Conservation (phyloP, 2,888 invertebrate genomes). For the Hydraecia micacea region DNA sequence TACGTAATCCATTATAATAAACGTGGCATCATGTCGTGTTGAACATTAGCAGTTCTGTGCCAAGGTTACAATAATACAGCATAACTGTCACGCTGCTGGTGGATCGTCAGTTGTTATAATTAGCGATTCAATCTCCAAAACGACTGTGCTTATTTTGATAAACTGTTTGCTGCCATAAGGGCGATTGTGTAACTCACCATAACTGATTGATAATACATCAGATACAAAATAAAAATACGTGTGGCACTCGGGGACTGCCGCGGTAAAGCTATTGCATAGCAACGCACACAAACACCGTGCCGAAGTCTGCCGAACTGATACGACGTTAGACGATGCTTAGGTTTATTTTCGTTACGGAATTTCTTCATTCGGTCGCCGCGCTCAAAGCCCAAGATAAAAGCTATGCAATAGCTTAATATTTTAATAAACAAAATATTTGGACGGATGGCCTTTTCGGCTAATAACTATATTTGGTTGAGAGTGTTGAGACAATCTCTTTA, state of each 20-base stretch:
- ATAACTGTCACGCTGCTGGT: constrained; percentile 44
- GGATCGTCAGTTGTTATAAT: constrained; percentile 21
- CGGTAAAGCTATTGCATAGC: too few relatives aligned
- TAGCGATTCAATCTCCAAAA: constrained; percentile 22
- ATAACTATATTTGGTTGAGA: constrained; percentile 41
- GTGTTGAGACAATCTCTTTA: constrained; percentile 34
- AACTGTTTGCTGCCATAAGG: too few relatives aligned
- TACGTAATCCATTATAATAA: constrained; percentile 56
- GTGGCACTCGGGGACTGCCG: too few relatives aligned
- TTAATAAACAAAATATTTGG: background rate
- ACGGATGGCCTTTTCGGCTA: constrained; percentile 24
- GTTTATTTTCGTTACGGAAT: too few relatives aligned
- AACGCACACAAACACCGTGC: too few relatives aligned
- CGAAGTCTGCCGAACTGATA: too few relatives aligned
- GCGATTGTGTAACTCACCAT: background rate
- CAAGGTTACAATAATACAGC: constrained; percentile 62
- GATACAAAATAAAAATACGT: too few relatives aligned
- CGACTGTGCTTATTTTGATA: constrained; percentile 1
- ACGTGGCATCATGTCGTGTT: constrained; percentile 59
- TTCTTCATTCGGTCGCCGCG: too few relatives aligned
- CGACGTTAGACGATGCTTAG: too few relatives aligned
- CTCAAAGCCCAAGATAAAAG: too few relatives aligned
- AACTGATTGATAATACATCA: background rate
- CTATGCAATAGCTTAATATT: too few relatives aligned
- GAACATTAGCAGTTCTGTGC: constrained; percentile 55